Base-by-base conservation (phyloP, 2,888 invertebrate genomes). In the Pantelozetes paolii region DNA sequence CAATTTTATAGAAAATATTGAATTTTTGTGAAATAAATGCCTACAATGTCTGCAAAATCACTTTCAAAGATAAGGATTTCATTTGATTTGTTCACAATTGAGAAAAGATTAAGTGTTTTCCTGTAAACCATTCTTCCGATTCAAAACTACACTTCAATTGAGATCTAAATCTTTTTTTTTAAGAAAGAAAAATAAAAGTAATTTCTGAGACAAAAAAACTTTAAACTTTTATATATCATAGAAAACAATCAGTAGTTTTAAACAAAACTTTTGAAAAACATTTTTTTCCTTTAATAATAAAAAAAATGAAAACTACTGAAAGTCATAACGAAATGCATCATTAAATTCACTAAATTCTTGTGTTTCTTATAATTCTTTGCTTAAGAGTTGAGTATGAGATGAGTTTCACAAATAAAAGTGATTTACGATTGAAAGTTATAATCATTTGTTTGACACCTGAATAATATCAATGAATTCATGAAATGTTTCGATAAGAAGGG, bases 391-490 rank as follows among this genome's bases (percentile, higher is more conserved):
- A 1, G 26, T 57, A 15, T 23, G 26, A 11, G 59, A 62, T 62
- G 32, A 62, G 54, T 54, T 54, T 54, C 26, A 48, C 67, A 67
- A 67, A 67, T 67, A 67, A 67, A 67, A 67, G n/a, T 67, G 67
- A 67, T 67, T 67, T 67, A 67, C 42, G 67, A 67, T 67, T 23
- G 42, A n/a, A n/a, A 42, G 67, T 67, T 67, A 67, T 67, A 67
- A 67, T 67, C 40, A 67, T 36, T 67, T 67, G 67, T 67, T 62
- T 67, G 67, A 67, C 40, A 67, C 3, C 36, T 42, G 42, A 67
- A 67, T 11, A 30, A 54, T 54, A 54, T 48, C 36, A 36, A 36
- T 36, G 6, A 67, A 67, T 67, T 67, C 67, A 67, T 67, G 67
- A 42, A 67, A 67, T 67, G 40, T 67, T 67, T 67, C 40, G 42